Evolutionary conservation across 2,797 vertebrate species (phyloP).

Genomic region (Choloepus didactylus): DNA sequence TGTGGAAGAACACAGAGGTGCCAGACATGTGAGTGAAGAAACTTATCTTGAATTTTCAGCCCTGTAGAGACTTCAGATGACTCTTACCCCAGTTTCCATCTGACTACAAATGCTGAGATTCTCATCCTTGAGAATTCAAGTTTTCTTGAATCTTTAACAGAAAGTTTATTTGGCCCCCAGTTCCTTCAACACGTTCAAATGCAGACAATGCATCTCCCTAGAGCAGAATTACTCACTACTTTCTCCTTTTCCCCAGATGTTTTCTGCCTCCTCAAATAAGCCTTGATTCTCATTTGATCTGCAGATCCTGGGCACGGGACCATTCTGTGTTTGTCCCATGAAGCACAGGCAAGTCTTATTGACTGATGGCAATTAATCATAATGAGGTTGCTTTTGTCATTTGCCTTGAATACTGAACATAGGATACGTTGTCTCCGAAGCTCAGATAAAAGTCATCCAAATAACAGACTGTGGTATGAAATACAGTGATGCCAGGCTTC

Average conservation of each 20-base stretch:
- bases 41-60: constrained; percentile 41
- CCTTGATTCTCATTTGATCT: constrained; percentile 42
- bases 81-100: not conserved
- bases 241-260: not conserved
- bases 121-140: not conserved
- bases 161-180: constrained; percentile 42
- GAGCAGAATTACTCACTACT: constrained; percentile 18
- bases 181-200: constrained; percentile 4
- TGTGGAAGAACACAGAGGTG: not conserved
- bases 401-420: not conserved
- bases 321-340: constrained; percentile 36
- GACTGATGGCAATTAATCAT: not conserved
- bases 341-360: not conserved
- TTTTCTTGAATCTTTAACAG: constrained; percentile 44
- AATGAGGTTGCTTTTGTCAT: not conserved
- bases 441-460: constrained; percentile 39
- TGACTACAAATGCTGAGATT: constrained; percentile 12
- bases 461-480: not conserved
- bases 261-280: constrained; percentile 21
- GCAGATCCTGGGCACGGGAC: not conserved
- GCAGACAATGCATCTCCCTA: not conserved
- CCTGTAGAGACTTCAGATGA: not conserved
- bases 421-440: constrained; percentile 16
- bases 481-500: not conserved
- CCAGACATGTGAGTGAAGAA: constrained; percentile 10